These are phyloP conservation scores for Athene noctua DNA, from an alignment of 2,113 vertebrate species.

Conservation along the genomic window DNA sequence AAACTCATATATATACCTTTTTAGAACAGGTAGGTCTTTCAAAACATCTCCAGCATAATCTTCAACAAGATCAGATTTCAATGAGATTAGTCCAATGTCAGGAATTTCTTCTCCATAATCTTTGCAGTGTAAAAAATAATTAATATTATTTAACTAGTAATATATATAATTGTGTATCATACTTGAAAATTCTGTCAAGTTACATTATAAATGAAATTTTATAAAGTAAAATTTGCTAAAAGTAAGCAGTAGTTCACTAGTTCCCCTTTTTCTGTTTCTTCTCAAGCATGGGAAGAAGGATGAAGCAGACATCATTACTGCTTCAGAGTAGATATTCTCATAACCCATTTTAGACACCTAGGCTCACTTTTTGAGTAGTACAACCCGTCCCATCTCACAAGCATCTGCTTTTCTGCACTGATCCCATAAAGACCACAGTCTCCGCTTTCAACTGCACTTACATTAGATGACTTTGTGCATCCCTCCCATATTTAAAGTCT, in stretches of 20 bases:
- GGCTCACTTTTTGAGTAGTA: neutral
- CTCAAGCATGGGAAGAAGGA: neutral
- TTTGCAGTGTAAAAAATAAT: neutral
- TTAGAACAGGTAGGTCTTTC: slow-evolving; percentile 39
- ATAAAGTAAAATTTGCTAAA: neutral
- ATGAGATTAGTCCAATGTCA: slow-evolving; percentile 24
- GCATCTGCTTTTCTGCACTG: neutral
- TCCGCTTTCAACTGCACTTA: neutral
- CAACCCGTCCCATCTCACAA: neutral
- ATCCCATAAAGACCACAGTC: neutral
- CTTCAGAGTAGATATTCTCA: neutral
- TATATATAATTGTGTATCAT: neutral
- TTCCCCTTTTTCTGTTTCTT: neutral
- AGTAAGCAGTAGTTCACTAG: neutral
- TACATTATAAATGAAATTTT: neutral
- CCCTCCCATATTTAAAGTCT: neutral
- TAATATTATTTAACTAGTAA: neutral
- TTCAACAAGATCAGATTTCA: slow-evolving; percentile 46
- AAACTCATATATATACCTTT: slow-evolving; percentile 3
- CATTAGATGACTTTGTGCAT: neutral
- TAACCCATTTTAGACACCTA: neutral
- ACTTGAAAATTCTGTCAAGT: neutral
- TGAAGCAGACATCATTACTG: neutral
- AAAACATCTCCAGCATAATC: slow-evolving; percentile 54
- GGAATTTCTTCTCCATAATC: neutral